Percentiles rank a stretch among this genome's conserved stretches.
Evolutionary conservation across 2,113 vertebrate species (phyloP).

Genomic region (Gopherus flavomarginatus): DNA sequence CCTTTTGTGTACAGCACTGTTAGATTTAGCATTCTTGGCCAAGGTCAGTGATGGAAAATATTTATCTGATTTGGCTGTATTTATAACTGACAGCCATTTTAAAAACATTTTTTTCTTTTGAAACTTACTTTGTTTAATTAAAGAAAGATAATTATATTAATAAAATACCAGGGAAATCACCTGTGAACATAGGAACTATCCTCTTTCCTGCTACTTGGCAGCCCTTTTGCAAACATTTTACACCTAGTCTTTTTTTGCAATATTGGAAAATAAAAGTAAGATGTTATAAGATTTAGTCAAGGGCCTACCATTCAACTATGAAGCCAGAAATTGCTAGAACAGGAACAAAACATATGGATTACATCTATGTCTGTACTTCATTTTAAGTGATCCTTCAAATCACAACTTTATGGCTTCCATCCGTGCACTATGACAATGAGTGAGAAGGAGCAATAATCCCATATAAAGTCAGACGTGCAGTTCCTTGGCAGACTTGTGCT

Average conservation of each 20-base stretch:
- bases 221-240: slow-evolving; percentile 31
- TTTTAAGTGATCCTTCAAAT: slow-evolving; percentile 10
- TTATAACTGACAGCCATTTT: slow-evolving; percentile 64
- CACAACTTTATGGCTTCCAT: background rate
- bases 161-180: slow-evolving; percentile 26
- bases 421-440: background rate
- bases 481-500: background rate
- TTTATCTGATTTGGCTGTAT: slow-evolving; percentile 80
- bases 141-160: slow-evolving; percentile 37
- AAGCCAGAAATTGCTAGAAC: background rate
- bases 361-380: background rate
- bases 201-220: slow-evolving; percentile 30
- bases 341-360: background rate
- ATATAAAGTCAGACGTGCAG: background rate
- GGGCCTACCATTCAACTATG: background rate
- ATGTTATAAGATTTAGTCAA: background rate
- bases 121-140: slow-evolving; percentile 52
- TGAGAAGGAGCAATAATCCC: background rate
- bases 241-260: background rate
- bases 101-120: slow-evolving; percentile 49
- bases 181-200: slow-evolving; percentile 10
- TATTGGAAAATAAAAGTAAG: background rate
- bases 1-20: slow-evolving; percentile 59
- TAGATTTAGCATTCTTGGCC: slow-evolving; percentile 76
- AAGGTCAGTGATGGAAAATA: slow-evolving; percentile 77